Percentiles rank a stretch among this genome's conserved stretches.
Evolutionary conservation across 1,140 invertebrate species (phyloP).

Genomic region (Monomorium pharaonis): DNA sequence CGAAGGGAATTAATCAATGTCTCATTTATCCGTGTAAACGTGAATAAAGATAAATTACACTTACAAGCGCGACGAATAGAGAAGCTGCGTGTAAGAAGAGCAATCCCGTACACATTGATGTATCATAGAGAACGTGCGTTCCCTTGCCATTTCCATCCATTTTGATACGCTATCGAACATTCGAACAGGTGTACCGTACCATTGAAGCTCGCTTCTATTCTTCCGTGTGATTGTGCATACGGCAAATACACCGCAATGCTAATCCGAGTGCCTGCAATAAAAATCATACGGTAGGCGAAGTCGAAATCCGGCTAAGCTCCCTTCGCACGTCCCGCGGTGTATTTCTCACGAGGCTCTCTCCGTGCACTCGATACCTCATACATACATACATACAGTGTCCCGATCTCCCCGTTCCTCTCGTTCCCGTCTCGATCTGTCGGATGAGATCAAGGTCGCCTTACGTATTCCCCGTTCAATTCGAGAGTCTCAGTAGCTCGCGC

Average conservation of each 20-base stretch:
- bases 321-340: not conserved
- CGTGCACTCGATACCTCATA: slow-evolving; percentile 42
- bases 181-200: not conserved
- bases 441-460: slow-evolving; percentile 49
- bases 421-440: slow-evolving; percentile 43
- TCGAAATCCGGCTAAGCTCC: slow-evolving; percentile 30
- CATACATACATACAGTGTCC: slow-evolving; percentile 47
- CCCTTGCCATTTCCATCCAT: not conserved
- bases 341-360: slow-evolving; percentile 50
- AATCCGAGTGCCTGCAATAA: slow-evolving; percentile 35
- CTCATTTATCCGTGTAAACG: not conserved
- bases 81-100: not conserved
- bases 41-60: not conserved
- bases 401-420: slow-evolving; percentile 1
- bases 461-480: slow-evolving; percentile 55
- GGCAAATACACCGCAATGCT: slow-evolving; percentile 17
- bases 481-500: slow-evolving; percentile 24
- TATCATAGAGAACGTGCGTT: not conserved
- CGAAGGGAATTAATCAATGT: not conserved
- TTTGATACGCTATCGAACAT: not conserved
- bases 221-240: not conserved
- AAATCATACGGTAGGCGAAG: slow-evolving; percentile 30
- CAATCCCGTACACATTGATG: not conserved
- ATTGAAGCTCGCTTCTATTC: not conserved
- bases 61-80: not conserved